A percentile compares a stretch with the other conserved stretches of the same genome.
phyloP scores from a whole-genome alignment of 1,140 invertebrate genomes.

The Thalassaphorura encarpata region DNA sequence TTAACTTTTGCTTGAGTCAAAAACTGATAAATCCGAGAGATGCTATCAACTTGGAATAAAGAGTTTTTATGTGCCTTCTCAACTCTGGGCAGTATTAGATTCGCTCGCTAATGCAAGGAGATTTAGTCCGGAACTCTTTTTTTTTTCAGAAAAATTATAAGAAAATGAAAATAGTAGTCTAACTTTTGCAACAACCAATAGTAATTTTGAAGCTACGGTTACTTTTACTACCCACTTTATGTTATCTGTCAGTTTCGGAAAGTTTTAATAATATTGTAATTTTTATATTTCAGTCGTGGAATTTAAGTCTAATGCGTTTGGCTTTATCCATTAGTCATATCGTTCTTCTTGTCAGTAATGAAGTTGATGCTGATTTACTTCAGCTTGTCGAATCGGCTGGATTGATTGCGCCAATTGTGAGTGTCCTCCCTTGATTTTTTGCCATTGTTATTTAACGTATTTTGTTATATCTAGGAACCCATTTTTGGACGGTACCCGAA shows the following conservation, averaged over 20 bases:
- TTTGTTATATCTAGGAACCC: background rate
- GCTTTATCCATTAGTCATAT: slow-evolving; percentile 24
- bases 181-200: too few relatives aligned
- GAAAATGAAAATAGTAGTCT: background rate
- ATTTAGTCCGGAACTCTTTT: too few relatives aligned
- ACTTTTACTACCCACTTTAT: too few relatives aligned
- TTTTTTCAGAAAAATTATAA: too few relatives aligned
- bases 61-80: background rate
- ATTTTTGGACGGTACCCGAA: slow-evolving; percentile 9
- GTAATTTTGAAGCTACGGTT: too few relatives aligned
- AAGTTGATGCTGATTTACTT: slow-evolving; percentile 23
- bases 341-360: slow-evolving; percentile 21
- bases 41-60: background rate
- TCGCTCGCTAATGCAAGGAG: too few relatives aligned
- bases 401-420: slow-evolving; percentile 23
- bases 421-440: background rate
- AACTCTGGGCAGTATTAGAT: too few relatives aligned
- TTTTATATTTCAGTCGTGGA: slow-evolving; percentile 22
- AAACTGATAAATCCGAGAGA: background rate
- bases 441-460: background rate
- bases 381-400: slow-evolving; percentile 23
- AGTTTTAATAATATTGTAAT: background rate
- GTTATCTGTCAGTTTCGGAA: too few relatives aligned
- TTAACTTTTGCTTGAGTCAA: background rate
- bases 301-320: slow-evolving; percentile 26